phyloP scores from a whole-genome alignment of 2,797 vertebrate species.

The Anableps anableps region DNA sequence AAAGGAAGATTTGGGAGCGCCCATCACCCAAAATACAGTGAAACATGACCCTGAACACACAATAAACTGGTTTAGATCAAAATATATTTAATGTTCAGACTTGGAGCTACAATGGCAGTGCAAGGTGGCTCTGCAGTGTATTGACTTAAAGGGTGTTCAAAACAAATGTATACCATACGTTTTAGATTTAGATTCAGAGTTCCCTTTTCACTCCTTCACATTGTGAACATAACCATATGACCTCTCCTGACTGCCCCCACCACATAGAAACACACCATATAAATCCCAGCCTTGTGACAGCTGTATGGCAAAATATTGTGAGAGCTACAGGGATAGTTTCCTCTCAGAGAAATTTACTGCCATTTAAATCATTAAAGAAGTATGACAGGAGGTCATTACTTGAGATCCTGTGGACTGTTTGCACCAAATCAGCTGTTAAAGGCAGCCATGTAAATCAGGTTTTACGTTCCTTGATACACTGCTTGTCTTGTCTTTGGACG shows the following conservation, averaged over 20 bases:
- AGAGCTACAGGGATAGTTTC: constrained; percentile 16
- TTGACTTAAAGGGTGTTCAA: not conserved
- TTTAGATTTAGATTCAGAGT: not conserved
- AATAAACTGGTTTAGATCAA: too few species aligned
- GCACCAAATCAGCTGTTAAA: not conserved
- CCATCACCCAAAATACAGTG: too few species aligned
- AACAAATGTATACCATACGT: not conserved
- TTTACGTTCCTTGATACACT: not conserved
- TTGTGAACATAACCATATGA: not conserved
- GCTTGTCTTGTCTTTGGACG: not conserved
- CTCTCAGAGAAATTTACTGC: not conserved
- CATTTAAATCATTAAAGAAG: constrained; percentile 6
- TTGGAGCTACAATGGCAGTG: not conserved
- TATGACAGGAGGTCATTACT: constrained; percentile 18
- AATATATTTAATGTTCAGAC: not conserved
- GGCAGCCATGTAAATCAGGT: not conserved
- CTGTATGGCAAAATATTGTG: not conserved
- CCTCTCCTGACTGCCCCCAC: not conserved
- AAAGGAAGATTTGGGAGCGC: too few species aligned
- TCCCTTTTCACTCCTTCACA: not conserved
- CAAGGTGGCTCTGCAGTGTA: too few species aligned
- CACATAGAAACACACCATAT: not conserved
- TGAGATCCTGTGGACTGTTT: constrained; percentile 1
- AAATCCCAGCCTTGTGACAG: constrained; percentile 23
- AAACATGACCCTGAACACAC: too few species aligned